Evolutionary conservation across 2,888 invertebrate species (phyloP).

Genomic region (Ophraella communa): DNA sequence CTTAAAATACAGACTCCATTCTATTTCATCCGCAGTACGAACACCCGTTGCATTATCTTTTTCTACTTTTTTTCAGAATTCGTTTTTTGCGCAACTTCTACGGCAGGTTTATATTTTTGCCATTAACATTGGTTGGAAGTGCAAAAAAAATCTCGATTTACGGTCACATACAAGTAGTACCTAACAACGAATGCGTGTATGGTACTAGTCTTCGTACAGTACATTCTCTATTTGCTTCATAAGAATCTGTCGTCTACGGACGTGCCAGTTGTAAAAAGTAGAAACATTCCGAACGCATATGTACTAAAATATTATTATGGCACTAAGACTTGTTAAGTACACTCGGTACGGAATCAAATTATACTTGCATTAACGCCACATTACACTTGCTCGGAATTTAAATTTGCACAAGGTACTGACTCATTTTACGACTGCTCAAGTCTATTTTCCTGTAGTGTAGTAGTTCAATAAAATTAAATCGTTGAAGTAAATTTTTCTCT

Average conservation of each 20-base stretch:
- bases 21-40: not conserved
- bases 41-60: not conserved
- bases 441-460: not conserved
- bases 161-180: slow-evolving; percentile 15
- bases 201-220: slow-evolving; percentile 3
- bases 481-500: not conserved
- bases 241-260: slow-evolving; percentile 38
- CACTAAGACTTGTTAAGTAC: slow-evolving; percentile 24
- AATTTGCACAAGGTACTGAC: not conserved
- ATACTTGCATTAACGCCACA: not conserved
- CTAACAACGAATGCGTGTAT: slow-evolving; percentile 1
- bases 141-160: slow-evolving; percentile 20
- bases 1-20: not conserved
- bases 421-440: not conserved
- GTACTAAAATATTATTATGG: slow-evolving; percentile 38
- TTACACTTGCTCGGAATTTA: slow-evolving; percentile 1
- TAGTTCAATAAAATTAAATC: not conserved
- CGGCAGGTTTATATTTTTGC: slow-evolving; percentile 23
- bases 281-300: slow-evolving; percentile 35
- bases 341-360: slow-evolving; percentile 11
- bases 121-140: slow-evolving; percentile 11
- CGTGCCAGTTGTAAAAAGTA: slow-evolving; percentile 41
- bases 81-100: not conserved
- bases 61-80: not conserved
- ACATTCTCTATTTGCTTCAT: slow-evolving; percentile 31